phyloP scores from a whole-genome alignment of 1,140 invertebrate species.

The Bombyx mori region DNA sequence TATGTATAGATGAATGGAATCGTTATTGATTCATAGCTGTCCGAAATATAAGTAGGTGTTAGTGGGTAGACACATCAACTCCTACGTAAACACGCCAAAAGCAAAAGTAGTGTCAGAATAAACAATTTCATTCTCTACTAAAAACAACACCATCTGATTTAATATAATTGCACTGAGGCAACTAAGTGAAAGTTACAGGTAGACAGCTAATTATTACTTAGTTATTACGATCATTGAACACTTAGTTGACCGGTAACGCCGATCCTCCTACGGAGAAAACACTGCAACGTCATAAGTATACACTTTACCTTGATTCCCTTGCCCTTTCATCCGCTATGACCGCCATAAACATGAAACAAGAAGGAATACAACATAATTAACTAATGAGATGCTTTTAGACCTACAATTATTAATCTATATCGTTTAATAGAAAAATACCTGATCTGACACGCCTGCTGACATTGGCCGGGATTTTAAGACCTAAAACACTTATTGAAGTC shows the following conservation, averaged over 20 bases:
- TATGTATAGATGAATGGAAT: too few relatives aligned
- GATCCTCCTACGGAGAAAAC: slow-evolving; percentile 51
- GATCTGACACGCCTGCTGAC: slow-evolving; percentile 80
- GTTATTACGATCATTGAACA: slow-evolving; percentile 36
- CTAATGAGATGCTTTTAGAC: slow-evolving; percentile 15
- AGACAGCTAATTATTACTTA: slow-evolving; percentile 21
- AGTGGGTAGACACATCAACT: too few relatives aligned
- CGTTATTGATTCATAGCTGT: too few relatives aligned
- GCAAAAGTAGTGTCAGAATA: background rate
- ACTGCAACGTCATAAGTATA: slow-evolving; percentile 64
- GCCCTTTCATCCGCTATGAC: slow-evolving; percentile 90
- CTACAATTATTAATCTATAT: slow-evolving; percentile 15
- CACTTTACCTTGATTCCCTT: slow-evolving; percentile 75
- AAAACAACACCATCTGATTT: background rate
- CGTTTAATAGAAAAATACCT: slow-evolving; percentile 71
- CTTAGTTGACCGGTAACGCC: slow-evolving; percentile 51
- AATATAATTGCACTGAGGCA: background rate
- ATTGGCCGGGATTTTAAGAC: slow-evolving; percentile 73
- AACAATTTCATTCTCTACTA: background rate
- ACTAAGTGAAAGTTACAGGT: slow-evolving; percentile 26
- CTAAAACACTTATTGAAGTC: slow-evolving; percentile 55
- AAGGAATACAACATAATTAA: slow-evolving; percentile 35
- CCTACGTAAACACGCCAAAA: background rate
- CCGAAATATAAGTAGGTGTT: too few relatives aligned
- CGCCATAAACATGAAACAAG: slow-evolving; percentile 70